Base-by-base conservation (phyloP, 2,888 invertebrate genomes). In the Carcina quercana region DNA sequence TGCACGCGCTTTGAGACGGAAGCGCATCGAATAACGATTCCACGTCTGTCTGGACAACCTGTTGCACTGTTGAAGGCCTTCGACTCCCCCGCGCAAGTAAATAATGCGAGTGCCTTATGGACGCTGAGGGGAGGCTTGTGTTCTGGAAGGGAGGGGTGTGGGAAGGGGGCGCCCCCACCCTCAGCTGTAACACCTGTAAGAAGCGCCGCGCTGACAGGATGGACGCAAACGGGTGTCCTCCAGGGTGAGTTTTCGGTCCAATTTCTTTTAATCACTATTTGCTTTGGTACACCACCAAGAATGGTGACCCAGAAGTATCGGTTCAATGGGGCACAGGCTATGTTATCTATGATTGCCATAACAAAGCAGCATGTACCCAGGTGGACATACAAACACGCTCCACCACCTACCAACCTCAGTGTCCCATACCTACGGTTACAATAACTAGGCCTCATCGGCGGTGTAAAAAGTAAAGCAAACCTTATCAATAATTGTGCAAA, bases 101-200 rank as follows among this genome's bases (percentile, higher is more conserved):
- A 54, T 41, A 30, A 56, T 68, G 61, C 41, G 31, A 41, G 35
- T 48, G 37, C 53, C 58, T 53, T 43, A 82, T 82, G 82, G 82
- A 82, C 57, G 70, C 70, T 64, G 82, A 82, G 49, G 83, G 82
- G 34, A 64, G 76, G 21, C 55, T 82, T 37, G 67, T 80, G 42
- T 80, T 80, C 50, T 82, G 82, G 82, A 80, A 82, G 56, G 67
- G 70, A 20, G 82, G 82, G 30, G 55, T 82, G 40, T 80, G 79
- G 79, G 80, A 76, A 47, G 74, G 70, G 2, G 75, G 65, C 24
- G 76, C 80, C 11, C 82, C 80, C 30, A 78, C 82, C 39, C 58
- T 82, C 24, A 68, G 41, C 47, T 82, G 82, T 46, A 73, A 75
- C 53, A 82, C 80, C 40, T 82, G 82, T 52, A 80, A 76, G 59